Percentiles rank a stretch among this genome's conserved stretches.
phyloP scores from a whole-genome alignment of 2,888 invertebrate genomes.

The Ariolimax columbianus region DNA sequence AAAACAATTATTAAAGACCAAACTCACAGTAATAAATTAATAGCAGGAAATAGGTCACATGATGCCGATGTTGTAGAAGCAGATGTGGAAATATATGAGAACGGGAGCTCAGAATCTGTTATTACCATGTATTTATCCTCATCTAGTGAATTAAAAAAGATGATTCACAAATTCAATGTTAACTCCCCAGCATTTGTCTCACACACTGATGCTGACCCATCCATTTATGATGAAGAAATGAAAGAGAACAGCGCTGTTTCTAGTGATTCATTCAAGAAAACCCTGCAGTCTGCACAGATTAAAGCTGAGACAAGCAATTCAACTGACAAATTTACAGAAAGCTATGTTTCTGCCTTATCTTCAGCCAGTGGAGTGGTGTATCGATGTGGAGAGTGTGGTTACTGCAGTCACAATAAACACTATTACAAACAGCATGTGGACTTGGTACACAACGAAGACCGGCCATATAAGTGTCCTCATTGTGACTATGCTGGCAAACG shows the following conservation, averaged over 20 bases:
- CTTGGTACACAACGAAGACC: slow-evolving; percentile 74
- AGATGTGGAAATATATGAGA: background rate
- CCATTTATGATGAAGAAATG: background rate
- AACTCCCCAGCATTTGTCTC: slow-evolving; percentile 28
- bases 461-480: slow-evolving; percentile 77
- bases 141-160: slow-evolving; percentile 34
- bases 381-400: slow-evolving; percentile 73
- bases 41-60: background rate
- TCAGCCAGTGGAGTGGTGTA: slow-evolving; percentile 50
- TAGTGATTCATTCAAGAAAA: background rate
- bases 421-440: slow-evolving; percentile 77
- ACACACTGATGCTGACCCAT: slow-evolving; percentile 13
- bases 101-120: slow-evolving; percentile 31
- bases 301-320: background rate
- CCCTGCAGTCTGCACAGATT: background rate
- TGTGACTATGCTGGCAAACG: slow-evolving; percentile 78
- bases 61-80: background rate
- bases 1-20: slow-evolving; percentile 35
- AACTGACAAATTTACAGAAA: slow-evolving; percentile 5
- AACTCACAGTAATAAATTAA: background rate
- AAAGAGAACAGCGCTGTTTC: background rate
- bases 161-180: slow-evolving; percentile 31
- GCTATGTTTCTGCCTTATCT: slow-evolving; percentile 1
- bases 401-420: slow-evolving; percentile 75
- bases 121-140: slow-evolving; percentile 51